A percentile compares a stretch with the other conserved stretches of the same genome.
Conservation (phyloP, 2,888 invertebrate genomes). For the Phyllotreta cruciferae region DNA sequence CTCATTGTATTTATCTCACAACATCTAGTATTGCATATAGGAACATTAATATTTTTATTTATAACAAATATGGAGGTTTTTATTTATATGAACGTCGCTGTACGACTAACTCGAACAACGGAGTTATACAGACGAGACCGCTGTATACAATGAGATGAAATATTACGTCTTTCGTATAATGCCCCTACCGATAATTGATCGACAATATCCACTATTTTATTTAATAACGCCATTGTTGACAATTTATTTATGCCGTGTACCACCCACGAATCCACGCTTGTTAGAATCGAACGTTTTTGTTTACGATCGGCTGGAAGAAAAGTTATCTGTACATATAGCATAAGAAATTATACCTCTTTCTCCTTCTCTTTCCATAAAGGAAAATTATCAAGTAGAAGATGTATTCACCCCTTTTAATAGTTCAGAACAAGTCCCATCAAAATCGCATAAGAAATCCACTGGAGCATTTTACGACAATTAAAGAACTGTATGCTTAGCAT, state of each 20-base stretch:
- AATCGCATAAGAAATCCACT: slow-evolving; percentile 46
- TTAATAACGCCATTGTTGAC: slow-evolving; percentile 43
- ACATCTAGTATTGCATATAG: no score
- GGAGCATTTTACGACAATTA: slow-evolving; percentile 48
- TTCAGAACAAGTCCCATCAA: slow-evolving; percentile 45
- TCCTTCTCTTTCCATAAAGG: not conserved
- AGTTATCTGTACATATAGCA: not conserved
- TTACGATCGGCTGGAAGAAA: slow-evolving; percentile 3
- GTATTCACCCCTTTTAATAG: slow-evolving; percentile 28
- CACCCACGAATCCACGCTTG: slow-evolving; percentile 32
- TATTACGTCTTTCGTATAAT: slow-evolving; percentile 45
- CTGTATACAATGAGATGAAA: slow-evolving; percentile 49
- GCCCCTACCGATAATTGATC: slow-evolving; percentile 41
- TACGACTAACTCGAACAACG: slow-evolving; percentile 31
- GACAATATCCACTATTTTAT: slow-evolving; percentile 39
- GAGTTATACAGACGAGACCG: slow-evolving; percentile 3
- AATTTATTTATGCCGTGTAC: slow-evolving; percentile 33
- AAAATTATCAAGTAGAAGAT: not conserved
- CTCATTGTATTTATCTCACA: no score
- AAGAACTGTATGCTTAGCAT: slow-evolving; percentile 42
- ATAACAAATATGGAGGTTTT: no score
- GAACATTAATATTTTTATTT: no score
- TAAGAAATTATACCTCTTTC: not conserved
- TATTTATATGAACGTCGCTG: not conserved
- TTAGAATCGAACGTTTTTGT: slow-evolving; percentile 12